These are phyloP conservation scores for Heteronetta atricapilla DNA, from an alignment of 2,113 vertebrate genomes.

Conservation along the genomic window DNA sequence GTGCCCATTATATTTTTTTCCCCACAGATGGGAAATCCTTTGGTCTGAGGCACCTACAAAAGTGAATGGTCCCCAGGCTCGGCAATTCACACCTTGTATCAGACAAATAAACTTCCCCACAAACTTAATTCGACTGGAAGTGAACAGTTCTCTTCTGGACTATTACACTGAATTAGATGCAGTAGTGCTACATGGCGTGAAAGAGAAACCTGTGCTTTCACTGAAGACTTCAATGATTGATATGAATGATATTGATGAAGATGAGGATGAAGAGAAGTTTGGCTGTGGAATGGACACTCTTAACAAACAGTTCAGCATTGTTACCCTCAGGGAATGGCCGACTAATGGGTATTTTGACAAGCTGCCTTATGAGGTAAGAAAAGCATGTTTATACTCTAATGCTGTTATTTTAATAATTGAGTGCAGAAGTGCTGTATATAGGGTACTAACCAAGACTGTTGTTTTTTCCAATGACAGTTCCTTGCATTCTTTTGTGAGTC, in stretches of 20 bases:
- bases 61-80: slow-evolving; percentile 88
- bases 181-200: slow-evolving; percentile 90
- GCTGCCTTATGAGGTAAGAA: slow-evolving; percentile 95
- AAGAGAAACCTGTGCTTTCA: slow-evolving; percentile 88
- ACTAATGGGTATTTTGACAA: slow-evolving; percentile 96
- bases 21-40: slow-evolving; percentile 92
- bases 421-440: neutral
- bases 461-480: neutral
- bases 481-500: neutral
- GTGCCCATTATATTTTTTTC: slow-evolving; percentile 12
- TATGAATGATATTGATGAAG: slow-evolving; percentile 90
- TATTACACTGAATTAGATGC: slow-evolving; percentile 98
- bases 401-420: neutral
- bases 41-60: slow-evolving; percentile 92
- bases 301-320: slow-evolving; percentile 78
- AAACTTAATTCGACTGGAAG: slow-evolving; percentile 94
- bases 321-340: slow-evolving; percentile 80
- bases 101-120: slow-evolving; percentile 94
- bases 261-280: slow-evolving; percentile 87
- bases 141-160: slow-evolving; percentile 93
- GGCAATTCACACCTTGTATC: slow-evolving; percentile 93
- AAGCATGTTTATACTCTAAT: neutral
- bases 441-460: neutral
- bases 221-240: slow-evolving; percentile 89
- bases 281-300: slow-evolving; percentile 79